phyloP scores from a whole-genome alignment of 2,888 invertebrate species.

The Tenodera sinensis region DNA sequence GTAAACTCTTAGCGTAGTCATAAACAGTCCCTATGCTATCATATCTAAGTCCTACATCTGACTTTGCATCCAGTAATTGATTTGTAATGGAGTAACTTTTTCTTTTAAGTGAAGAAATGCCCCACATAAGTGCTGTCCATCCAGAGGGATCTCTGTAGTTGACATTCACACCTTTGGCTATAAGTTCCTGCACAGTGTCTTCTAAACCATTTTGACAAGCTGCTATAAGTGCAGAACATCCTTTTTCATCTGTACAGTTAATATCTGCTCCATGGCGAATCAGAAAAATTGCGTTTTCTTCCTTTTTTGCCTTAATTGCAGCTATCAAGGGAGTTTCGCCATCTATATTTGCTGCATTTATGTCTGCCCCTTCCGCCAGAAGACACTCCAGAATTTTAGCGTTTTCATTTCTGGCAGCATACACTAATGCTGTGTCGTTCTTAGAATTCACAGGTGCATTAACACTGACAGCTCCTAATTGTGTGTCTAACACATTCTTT shows the following conservation, averaged over 20 bases:
- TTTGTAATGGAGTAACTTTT: background rate
- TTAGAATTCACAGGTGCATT: background rate
- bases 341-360: background rate
- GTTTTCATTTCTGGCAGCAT: background rate
- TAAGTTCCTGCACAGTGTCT: background rate
- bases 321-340: background rate
- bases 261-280: background rate
- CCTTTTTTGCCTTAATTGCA: background rate
- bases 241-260: background rate
- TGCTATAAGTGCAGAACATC: background rate
- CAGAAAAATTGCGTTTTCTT: background rate
- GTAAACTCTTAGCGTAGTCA: background rate
- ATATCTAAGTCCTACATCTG: background rate
- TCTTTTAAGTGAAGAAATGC: background rate
- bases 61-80: background rate
- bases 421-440: background rate
- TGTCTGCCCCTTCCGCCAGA: background rate
- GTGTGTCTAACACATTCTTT: background rate
- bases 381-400: background rate
- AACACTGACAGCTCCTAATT: background rate
- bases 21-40: background rate
- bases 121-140: background rate
- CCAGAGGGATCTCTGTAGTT: background rate
- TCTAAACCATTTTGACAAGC: background rate
- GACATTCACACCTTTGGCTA: background rate